A percentile compares a stretch with the other conserved stretches of the same genome.
Conservation (phyloP, 1,140 invertebrate species). For the Heliconius himera region DNA sequence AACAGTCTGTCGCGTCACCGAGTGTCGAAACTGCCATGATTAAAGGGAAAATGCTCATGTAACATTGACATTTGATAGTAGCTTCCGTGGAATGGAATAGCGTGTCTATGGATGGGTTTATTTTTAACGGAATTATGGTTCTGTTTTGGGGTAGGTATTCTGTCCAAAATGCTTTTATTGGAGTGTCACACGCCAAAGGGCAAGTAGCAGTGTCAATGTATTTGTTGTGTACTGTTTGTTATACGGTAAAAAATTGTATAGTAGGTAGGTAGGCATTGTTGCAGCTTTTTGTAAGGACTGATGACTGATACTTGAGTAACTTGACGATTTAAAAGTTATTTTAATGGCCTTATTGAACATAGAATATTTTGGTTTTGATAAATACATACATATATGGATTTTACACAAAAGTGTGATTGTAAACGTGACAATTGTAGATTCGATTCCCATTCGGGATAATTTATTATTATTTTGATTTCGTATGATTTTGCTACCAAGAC, state of each 20-base stretch:
- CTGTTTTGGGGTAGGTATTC: background rate
- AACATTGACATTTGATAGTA: conserved; percentile 43
- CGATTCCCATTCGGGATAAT: no score
- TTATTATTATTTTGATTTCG: no score
- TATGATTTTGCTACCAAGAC: no score
- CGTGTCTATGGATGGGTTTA: conserved; percentile 7
- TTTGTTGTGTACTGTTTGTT: background rate
- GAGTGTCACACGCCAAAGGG: background rate
- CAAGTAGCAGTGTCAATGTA: background rate
- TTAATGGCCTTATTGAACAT: no score
- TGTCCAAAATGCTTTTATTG: background rate
- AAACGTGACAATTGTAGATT: no score
- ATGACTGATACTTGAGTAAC: no score
- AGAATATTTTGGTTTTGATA: no score
- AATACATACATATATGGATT: no score
- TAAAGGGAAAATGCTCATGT: conserved; percentile 39
- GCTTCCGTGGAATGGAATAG: conserved; percentile 29
- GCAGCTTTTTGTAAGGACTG: no score
- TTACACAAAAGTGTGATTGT: no score
- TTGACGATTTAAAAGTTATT: no score
- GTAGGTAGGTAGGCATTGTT: no score
- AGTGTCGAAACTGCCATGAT: conserved; percentile 40
- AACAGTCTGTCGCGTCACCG: conserved; percentile 38
- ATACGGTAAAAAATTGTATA: background rate
- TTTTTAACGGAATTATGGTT: background rate